Evolutionary conservation across 2,888 invertebrate species (phyloP), one percentile per base, ranked within the genome.

Genomic region (Folsomia manolachei): DNA sequence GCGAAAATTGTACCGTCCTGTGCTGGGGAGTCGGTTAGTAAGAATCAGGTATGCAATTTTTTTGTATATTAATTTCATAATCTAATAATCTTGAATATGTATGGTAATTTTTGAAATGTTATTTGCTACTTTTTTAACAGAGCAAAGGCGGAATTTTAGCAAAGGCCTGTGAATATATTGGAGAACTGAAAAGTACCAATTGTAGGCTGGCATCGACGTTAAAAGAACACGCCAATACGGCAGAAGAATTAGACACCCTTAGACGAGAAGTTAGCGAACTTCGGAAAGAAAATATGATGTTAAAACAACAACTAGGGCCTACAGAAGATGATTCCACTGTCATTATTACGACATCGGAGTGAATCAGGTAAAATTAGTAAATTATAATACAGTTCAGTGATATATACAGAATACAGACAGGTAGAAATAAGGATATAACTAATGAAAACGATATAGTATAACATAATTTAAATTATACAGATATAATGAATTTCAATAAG

Each of bases 111-210:
- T 39, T 39, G 14, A 39, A 39, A 39, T 9, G 14, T 14, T 39
- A 14, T 56, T n/a, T n/a, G 18, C 51, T 23, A 7, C 69, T 26
- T 72, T 69, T 73, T 71, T 81, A 79, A 52, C 88, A 93, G 88
- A 96, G 95, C 82, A 97, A 97, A 87, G 96, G 97, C 19, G 95
- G 95, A 71, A 96, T 97, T 81, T 85, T 97, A 81, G 93, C 95
- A 4, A 97, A 95, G 85, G 96, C 97, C 0, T 97, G 95, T 84
- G 96, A 97, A 83, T 93, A 97, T 84, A 96, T 97, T 77, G 88
- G 89, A 71, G 94, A 95, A 82, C 87, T 97, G 78, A 90, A 93
- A 73, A 88, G 89, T 63, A 89, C 90, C 77, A 91, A 94, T 83
- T 89, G 89, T 81, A 90, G 90, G 86, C 88, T 90, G 83, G 86